Conservation (phyloP, 1,140 invertebrate genomes). For the Paraescarpia echinospica region DNA sequence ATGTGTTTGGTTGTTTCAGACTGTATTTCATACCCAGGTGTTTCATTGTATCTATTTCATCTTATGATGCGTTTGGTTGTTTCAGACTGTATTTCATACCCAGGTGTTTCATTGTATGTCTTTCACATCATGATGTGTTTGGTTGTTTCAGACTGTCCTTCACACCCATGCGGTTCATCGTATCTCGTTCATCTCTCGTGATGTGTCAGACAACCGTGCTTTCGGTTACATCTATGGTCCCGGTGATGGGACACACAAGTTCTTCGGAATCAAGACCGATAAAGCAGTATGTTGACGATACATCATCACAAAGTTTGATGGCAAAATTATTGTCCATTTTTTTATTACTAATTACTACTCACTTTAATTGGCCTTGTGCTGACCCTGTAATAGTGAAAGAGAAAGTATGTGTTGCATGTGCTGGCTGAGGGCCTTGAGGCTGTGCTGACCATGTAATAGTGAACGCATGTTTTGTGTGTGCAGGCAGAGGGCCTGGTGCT, state of each 20-base stretch:
- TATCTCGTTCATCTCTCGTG: conserved; percentile 98
- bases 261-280: conserved; percentile 99
- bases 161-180: conserved; percentile 97
- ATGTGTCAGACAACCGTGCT: conserved; percentile 92
- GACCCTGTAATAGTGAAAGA: too few relatives aligned
- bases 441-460: too few relatives aligned
- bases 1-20: too few relatives aligned
- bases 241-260: conserved; percentile 91
- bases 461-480: too few relatives aligned
- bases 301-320: not conserved
- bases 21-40: too few relatives aligned
- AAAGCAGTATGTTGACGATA: conserved; percentile 71
- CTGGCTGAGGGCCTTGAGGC: too few relatives aligned
- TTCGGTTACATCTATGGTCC: conserved; percentile 98
- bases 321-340: not conserved
- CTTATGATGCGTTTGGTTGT: too few relatives aligned
- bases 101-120: not conserved
- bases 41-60: too few relatives aligned
- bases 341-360: too few relatives aligned
- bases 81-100: too few relatives aligned
- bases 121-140: not conserved
- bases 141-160: conserved; percentile 76
- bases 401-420: too few relatives aligned
- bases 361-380: too few relatives aligned
- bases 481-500: conserved; percentile 78